Conservation (phyloP, 2,113 vertebrate genomes). For the Poicephalus gulielmi region DNA sequence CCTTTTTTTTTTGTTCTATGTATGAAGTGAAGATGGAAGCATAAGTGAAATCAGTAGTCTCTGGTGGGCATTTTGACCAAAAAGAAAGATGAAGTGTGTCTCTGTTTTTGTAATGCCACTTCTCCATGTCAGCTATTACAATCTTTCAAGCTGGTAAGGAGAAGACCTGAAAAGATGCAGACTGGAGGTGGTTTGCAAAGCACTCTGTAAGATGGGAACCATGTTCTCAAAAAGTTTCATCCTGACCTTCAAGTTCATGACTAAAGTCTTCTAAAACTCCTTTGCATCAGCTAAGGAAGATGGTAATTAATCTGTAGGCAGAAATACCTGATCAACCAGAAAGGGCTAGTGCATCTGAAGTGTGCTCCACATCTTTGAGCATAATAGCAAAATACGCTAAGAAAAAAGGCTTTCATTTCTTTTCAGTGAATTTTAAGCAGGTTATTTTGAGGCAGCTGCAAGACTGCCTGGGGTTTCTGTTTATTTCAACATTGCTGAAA, state of each 20-base stretch:
- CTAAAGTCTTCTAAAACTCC: background rate
- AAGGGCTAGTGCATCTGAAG: background rate
- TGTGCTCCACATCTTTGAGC: background rate
- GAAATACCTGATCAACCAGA: background rate
- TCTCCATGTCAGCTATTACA: background rate
- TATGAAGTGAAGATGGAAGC: background rate
- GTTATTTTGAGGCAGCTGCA: slow-evolving; percentile 1
- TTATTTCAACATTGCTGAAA: slow-evolving; percentile 24
- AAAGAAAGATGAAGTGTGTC: background rate
- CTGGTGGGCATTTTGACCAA: background rate
- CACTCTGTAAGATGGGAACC: background rate
- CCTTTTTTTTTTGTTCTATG: background rate
- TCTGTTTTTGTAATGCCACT: background rate
- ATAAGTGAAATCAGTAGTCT: background rate
- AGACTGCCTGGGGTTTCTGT: background rate
- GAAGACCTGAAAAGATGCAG: background rate
- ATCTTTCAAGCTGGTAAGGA: background rate
- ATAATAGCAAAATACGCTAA: background rate
- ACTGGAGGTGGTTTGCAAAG: background rate
- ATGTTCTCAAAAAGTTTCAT: background rate
- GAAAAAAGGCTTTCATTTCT: background rate
- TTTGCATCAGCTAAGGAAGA: background rate
- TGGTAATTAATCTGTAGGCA: background rate
- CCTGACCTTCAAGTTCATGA: background rate
- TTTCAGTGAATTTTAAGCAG: slow-evolving; percentile 1